Conservation (phyloP, 2,888 invertebrate genomes). For the Dynastes tityus region DNA sequence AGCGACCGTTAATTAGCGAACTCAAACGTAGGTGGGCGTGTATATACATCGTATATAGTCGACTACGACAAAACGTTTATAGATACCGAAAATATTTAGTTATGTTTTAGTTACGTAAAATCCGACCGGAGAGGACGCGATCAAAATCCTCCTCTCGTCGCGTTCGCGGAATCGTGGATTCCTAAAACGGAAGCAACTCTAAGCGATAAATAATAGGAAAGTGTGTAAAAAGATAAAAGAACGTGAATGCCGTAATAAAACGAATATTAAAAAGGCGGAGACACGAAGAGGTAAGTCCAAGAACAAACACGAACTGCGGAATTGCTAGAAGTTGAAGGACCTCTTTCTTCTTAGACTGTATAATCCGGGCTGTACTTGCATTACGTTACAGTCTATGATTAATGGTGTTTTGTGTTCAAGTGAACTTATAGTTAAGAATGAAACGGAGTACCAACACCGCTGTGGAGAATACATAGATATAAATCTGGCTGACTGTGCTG, state of each 20-base stretch:
- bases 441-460: conserved; percentile 57
- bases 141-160: background rate
- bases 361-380: conserved; percentile 25
- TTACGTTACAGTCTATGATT: conserved; percentile 57
- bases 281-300: background rate
- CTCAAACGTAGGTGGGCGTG: conserved; percentile 35
- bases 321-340: conserved; percentile 54
- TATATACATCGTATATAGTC: conserved; percentile 10
- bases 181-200: conserved; percentile 8
- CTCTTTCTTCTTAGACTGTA: conserved; percentile 37
- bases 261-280: conserved; percentile 17
- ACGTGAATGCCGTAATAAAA: conserved; percentile 15
- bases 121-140: background rate
- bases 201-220: background rate
- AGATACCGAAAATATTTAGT: conserved; percentile 37
- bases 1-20: conserved; percentile 36
- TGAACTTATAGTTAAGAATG: conserved; percentile 62
- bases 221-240: conserved; percentile 20
- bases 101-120: conserved; percentile 39
- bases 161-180: conserved; percentile 30
- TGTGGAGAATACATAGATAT: conserved; percentile 53
- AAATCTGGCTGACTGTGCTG: conserved; percentile 60
- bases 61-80: conserved; percentile 31
- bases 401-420: conserved; percentile 64
- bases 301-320: conserved; percentile 29